These are phyloP conservation scores for Euspilapteryx auroguttella DNA, from an alignment of 2,888 invertebrate genomes.

Conservation along the genomic window DNA sequence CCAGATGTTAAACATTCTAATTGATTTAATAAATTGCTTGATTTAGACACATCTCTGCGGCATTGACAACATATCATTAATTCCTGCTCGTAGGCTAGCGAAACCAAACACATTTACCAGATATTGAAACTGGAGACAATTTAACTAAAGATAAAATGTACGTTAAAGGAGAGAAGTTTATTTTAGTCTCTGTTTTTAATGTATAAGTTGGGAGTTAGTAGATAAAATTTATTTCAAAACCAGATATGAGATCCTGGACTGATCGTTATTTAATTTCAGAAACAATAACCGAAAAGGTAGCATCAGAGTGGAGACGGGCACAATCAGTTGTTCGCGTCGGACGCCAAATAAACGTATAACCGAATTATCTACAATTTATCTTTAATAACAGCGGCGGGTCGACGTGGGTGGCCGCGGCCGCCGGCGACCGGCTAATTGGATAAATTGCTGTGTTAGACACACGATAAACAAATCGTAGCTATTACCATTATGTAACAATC, in stretches of 20 bases:
- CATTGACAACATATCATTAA: too few relatives aligned
- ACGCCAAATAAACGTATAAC: constrained; percentile 27
- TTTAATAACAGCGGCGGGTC: constrained; percentile 33
- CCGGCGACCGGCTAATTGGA: constrained; percentile 43
- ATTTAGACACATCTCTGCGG: constrained; percentile 12
- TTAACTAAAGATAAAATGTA: neutral
- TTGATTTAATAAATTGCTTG: constrained; percentile 19
- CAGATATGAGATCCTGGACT: neutral
- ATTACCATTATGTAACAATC: constrained; percentile 3
- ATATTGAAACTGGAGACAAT: neutral
- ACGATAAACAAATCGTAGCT: constrained; percentile 33
- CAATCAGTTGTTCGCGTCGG: constrained; percentile 26
- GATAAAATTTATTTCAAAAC: neutral
- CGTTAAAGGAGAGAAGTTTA: too few relatives aligned
- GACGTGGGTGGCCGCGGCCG: constrained; percentile 39
- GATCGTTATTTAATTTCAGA: constrained; percentile 4
- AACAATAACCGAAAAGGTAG: constrained; percentile 1
- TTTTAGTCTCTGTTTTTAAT: too few relatives aligned
- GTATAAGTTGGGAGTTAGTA: too few relatives aligned
- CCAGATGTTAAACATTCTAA: constrained; percentile 23
- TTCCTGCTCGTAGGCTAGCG: too few relatives aligned
- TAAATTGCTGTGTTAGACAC: constrained; percentile 53
- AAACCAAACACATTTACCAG: neutral
- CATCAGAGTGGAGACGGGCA: constrained; percentile 6
- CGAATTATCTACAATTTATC: constrained; percentile 57